Evolutionary conservation across 2,797 vertebrate species (phyloP), one percentile per base, ranked within the genome.

Genomic region (Gila robusta): DNA sequence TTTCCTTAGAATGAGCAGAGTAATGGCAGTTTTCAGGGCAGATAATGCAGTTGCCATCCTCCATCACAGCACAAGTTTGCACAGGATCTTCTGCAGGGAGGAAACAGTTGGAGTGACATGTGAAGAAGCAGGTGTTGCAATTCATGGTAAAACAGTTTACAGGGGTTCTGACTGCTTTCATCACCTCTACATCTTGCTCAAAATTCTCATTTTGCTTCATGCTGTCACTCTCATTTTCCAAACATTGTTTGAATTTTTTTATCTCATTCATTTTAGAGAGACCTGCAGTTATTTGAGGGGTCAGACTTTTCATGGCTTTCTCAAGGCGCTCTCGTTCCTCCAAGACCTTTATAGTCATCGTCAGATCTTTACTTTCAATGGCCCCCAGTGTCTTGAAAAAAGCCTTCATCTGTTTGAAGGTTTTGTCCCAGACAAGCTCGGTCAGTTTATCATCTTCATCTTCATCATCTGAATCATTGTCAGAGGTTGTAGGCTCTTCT

Each of bases 21-120:
- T 35, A 81, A 67, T 32, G 47, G 54, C 89, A 91, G 52, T 87
- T 84, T 23, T 14, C 54, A 82, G 89, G 87, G 35, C 91, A 90
- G 10, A 89, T 37, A 1, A 76, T 37, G 81, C 89, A 91, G 28
- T 85, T 14, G 4, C 44, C 79, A 32, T 5, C 1, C 72, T 84
- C 52, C 56, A 91, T 86, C 35, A 83, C 87, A 21, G 88, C 87
- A 83, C 90, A 91, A 8, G 71, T 28, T 5, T 7, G 28, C n/a
- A 70, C 39, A 6, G 74, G 0, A 83, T 88, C 87, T 16, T 37
- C 62, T 14, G 14, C 39, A 41, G 62, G 88, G 4, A 89, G 84
- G 67, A 71, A 87, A 59, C 89, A 90, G 41, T 32, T 59, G 28
- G 84, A 79, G 82, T 91, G 89, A 21, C 90, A 91, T 37, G 90